Percentiles rank a stretch among this genome's conserved stretches.
Evolutionary conservation across 2,888 invertebrate species (phyloP).

Genomic region (Patella depressa): DNA sequence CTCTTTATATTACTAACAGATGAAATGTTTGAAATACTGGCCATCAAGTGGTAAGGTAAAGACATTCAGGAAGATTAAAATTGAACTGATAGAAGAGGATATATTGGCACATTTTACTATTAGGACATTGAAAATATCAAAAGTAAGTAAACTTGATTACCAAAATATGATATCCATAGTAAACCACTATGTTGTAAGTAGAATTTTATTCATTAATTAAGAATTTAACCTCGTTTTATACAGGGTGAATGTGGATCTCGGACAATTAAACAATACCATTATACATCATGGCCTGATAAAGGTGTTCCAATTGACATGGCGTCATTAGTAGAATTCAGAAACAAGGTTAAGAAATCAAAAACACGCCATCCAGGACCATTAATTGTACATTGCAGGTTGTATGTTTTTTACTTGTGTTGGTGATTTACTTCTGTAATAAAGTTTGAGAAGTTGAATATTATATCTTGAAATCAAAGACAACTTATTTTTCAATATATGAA

Average conservation of each 20-base stretch:
- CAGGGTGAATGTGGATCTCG: slow-evolving; percentile 9
- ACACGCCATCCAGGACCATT: slow-evolving; percentile 33
- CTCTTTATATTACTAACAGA: slow-evolving; percentile 29
- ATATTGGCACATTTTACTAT: slow-evolving; percentile 52
- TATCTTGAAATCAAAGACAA: no score
- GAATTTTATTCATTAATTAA: background rate
- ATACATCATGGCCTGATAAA: slow-evolving; percentile 65
- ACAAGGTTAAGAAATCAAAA: slow-evolving; percentile 48
- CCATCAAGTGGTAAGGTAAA: slow-evolving; percentile 41
- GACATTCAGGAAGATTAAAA: slow-evolving; percentile 42
- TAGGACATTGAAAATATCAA: slow-evolving; percentile 42
- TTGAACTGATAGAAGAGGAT: slow-evolving; percentile 40
- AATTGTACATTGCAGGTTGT: slow-evolving; percentile 48
- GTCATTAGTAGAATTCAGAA: slow-evolving; percentile 55
- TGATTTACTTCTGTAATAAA: no score
- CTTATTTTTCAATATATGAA: no score
- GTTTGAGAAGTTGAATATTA: no score
- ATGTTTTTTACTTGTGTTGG: no score
- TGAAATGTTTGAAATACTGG: slow-evolving; percentile 59
- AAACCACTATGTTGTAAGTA: no score
- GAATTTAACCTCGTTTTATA: background rate
- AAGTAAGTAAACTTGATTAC: slow-evolving; percentile 26
- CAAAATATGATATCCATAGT: background rate
- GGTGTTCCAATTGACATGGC: slow-evolving; percentile 52
- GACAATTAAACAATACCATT: slow-evolving; percentile 58